These are phyloP conservation scores for Ariopsis seemanni DNA, from an alignment of 2,113 vertebrate species.

Conservation along the genomic window DNA sequence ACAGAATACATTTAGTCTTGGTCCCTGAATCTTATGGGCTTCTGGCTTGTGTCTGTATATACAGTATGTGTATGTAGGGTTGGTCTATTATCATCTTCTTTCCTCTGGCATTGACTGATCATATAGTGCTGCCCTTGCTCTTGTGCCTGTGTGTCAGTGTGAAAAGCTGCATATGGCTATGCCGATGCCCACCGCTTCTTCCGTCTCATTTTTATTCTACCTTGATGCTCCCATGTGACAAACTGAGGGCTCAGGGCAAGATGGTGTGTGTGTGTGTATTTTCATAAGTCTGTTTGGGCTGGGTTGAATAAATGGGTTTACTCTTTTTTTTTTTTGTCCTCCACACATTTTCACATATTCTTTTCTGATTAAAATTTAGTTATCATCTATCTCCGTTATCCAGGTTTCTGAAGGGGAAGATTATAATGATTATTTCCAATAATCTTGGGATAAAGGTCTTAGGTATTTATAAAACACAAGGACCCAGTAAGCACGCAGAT, in stretches of 20 bases:
- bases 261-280: conserved; percentile 25
- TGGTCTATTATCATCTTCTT: conserved; percentile 6
- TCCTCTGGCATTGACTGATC: not conserved
- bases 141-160: conserved; percentile 16
- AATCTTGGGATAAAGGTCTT: not conserved
- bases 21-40: not conserved
- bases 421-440: not conserved
- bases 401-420: not conserved
- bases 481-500: not conserved
- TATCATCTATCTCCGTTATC: not conserved
- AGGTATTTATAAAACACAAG: not conserved
- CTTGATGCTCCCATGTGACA: not conserved
- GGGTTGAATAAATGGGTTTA: not conserved
- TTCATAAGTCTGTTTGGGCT: not conserved
- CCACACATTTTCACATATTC: not conserved
- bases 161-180: conserved; percentile 33
- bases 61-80: not conserved
- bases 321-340: not conserved
- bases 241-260: not conserved
- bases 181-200: conserved; percentile 28
- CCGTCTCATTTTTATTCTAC: not conserved
- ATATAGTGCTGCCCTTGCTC: conserved; percentile 11
- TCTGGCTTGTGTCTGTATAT: not conserved
- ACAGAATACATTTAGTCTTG: not conserved
- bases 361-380: not conserved